Evolutionary conservation across 2,888 invertebrate species (phyloP).

Genomic region (Ophion ellenae): DNA sequence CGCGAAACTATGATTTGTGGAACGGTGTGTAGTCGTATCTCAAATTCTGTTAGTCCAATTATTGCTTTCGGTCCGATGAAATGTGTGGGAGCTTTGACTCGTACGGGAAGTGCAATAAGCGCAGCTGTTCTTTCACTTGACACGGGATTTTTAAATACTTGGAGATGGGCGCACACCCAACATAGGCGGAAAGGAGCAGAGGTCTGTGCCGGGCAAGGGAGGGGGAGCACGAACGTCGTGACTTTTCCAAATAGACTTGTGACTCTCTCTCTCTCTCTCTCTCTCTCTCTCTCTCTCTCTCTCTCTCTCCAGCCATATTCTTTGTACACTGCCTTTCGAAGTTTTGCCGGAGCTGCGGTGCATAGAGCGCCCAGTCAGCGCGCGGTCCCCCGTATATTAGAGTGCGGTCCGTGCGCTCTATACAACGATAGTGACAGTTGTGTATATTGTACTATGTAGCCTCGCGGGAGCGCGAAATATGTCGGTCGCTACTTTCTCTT

Average conservation of each 20-base stretch:
- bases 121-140: slow-evolving; percentile 34
- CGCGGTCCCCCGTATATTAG: slow-evolving; percentile 26
- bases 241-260: slow-evolving; percentile 34
- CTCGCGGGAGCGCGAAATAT: slow-evolving; percentile 76
- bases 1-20: too few species aligned
- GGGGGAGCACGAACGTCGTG: slow-evolving; percentile 34
- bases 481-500: slow-evolving; percentile 82
- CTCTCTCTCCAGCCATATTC: not conserved
- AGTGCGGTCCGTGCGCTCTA: not conserved
- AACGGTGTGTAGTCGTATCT: too few species aligned
- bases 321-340: not conserved
- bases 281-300: not conserved
- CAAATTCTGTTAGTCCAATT: not conserved
- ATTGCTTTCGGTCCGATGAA: not conserved
- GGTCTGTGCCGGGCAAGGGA: not conserved
- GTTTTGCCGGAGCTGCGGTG: not conserved
- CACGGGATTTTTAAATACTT: slow-evolving; percentile 18
- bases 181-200: not conserved
- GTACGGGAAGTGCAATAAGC: slow-evolving; percentile 19
- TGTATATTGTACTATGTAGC: slow-evolving; percentile 55
- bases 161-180: not conserved
- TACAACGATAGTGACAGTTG: slow-evolving; percentile 31
- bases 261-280: slow-evolving; percentile 1
- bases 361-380: not conserved
- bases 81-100: slow-evolving; percentile 19